Evolutionary conservation across 2,797 vertebrate genomes (phyloP).

Genomic region (Meriones psammophilus): DNA sequence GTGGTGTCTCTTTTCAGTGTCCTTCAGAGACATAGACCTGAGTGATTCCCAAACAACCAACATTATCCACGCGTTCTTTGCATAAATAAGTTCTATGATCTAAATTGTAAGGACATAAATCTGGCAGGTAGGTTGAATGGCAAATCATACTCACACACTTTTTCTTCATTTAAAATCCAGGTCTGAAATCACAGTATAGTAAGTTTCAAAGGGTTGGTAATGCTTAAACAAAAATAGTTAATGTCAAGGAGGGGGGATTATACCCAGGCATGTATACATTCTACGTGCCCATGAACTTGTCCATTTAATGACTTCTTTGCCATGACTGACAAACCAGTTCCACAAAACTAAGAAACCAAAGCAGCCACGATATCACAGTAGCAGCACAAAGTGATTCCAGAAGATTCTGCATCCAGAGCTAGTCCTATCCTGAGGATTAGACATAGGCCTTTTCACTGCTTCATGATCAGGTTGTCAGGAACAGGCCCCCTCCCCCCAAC

Average conservation of each 20-base stretch:
- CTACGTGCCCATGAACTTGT: not conserved
- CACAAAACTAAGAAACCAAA: not conserved
- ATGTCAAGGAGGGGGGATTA: not conserved
- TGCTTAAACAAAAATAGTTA: not conserved
- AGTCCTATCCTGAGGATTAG: slow-evolving; percentile 1
- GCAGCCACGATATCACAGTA: not conserved
- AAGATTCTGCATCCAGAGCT: not conserved
- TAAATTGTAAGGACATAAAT: not conserved
- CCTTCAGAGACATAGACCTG: too few species aligned
- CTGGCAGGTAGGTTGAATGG: not conserved
- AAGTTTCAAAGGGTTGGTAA: not conserved
- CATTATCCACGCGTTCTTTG: not conserved
- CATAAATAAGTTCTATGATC: too few species aligned
- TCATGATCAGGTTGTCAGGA: not conserved
- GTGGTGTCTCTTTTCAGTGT: not conserved
- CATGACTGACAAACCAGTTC: not conserved
- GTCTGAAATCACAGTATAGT: not conserved
- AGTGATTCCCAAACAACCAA: fast-evolving
- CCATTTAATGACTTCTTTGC: not conserved
- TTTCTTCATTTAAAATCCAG: not conserved
- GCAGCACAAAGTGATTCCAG: not conserved
- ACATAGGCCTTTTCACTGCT: not conserved
- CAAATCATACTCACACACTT: fast-evolving
- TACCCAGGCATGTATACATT: not conserved
- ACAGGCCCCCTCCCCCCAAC: not conserved